Evolutionary conservation across 2,113 vertebrate genomes (phyloP), one percentile per base, ranked within the genome.

Genomic region (Psophia crepitans): DNA sequence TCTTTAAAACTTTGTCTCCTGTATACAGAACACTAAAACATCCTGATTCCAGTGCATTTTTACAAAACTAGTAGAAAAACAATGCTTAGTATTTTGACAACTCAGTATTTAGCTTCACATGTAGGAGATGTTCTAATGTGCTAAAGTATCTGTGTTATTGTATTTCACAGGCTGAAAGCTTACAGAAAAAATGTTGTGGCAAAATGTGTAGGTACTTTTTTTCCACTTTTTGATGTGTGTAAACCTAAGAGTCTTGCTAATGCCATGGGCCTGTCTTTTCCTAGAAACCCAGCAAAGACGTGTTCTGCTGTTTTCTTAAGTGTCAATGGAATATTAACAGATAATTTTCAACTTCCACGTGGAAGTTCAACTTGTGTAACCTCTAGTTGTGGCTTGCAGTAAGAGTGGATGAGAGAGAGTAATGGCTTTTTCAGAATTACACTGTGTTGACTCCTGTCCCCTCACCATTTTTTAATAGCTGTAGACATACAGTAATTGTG

Each of bases 171-270:
- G 77, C 98, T 99, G 94, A 99, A 99, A 98, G 98, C 99, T 14
- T 99, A 98, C 87, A 98, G 98, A 84, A 99, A 99, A 95, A 99
- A 99, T 73, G 99, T 99, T 78, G 97, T 99, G 14, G 99, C 99
- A 96, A 99, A 99, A 99, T 99, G 99, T 97, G 99, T 99, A 98
- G 83, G 99, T 99, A 96, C 94, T 69, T 65, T 68, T 65, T 68
- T 70, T 51, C 54, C 37, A 15, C 14, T 16, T 90, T 70, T 61
- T 57, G 0, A 19, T 48, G 7, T 78, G 33, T 53, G 48, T 73
- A 80, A 88, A 70, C 44, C 4, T 49, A 24, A 32, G 24, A 58
- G 30, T 35, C 41, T 23, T 89, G 33, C 27, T 71, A 68, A 70
- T 3, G 3, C 26, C 7, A 61, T 19, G 54, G 6, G 18, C 20